Evolutionary conservation across 2,888 invertebrate genomes (phyloP).

Genomic region (Pollenia angustigena): DNA sequence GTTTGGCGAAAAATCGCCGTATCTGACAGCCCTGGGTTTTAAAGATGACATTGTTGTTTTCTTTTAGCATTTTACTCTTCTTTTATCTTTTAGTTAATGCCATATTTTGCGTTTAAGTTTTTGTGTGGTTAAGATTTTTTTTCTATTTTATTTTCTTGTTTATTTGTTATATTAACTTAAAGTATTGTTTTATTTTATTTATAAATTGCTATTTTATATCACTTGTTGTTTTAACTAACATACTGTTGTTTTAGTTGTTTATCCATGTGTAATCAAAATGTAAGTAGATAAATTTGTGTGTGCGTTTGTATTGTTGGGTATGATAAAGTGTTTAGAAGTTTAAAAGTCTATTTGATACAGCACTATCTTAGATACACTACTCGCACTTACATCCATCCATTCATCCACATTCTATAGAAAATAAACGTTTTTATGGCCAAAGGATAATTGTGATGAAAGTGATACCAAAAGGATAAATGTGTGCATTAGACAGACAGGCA

Average conservation of each 20-base stretch:
- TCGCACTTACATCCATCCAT: slow-evolving; percentile 18
- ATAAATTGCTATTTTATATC: background rate
- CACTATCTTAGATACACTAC: slow-evolving; percentile 39
- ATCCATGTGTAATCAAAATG: background rate
- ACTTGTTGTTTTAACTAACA: slow-evolving; percentile 14
- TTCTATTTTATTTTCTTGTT: slow-evolving; percentile 16
- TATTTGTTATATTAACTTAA: slow-evolving; percentile 34
- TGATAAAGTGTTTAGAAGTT: slow-evolving; percentile 65
- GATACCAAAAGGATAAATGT: slow-evolving; percentile 21
- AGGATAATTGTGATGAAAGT: slow-evolving; percentile 62
- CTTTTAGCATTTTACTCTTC: background rate
- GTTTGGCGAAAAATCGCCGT: too few species aligned
- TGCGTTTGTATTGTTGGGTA: slow-evolving; percentile 1
- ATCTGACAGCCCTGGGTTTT: too few species aligned
- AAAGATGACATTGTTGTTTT: background rate
- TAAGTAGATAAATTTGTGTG: background rate
- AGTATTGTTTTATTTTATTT: background rate
- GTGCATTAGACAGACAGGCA: slow-evolving; percentile 15
- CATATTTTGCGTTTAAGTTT: slow-evolving; percentile 15
- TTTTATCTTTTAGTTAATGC: slow-evolving; percentile 16
- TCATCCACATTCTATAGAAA: slow-evolving; percentile 24
- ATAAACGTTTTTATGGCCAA: slow-evolving; percentile 57
- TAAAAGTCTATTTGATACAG: slow-evolving; percentile 61
- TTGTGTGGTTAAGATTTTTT: background rate
- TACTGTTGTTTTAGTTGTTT: background rate